Percentiles rank a stretch among this genome's conserved stretches.
Conservation (phyloP, 2,797 vertebrate genomes). For the Anguilla megastoma region DNA sequence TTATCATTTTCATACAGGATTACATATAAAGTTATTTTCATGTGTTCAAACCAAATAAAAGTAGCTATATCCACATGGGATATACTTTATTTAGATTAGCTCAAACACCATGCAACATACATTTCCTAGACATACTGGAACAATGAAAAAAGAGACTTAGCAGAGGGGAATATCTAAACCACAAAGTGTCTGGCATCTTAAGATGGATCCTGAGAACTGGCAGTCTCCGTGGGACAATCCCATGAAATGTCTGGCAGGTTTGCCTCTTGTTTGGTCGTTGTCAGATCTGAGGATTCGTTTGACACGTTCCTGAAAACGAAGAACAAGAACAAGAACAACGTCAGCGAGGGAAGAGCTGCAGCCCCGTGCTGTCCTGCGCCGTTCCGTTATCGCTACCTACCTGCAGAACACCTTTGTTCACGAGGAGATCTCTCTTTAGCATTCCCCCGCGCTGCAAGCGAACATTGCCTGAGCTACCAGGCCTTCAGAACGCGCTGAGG, state of each 20-base stretch:
- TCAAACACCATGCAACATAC: neutral
- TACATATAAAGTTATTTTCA: neutral
- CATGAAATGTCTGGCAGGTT: neutral
- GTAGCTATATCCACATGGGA: neutral
- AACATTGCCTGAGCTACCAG: neutral
- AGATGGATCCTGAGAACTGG: neutral
- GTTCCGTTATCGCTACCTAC: neutral
- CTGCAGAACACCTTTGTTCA: neutral
- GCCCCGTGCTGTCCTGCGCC: neutral
- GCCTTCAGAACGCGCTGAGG: neutral
- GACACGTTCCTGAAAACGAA: constrained; percentile 10
- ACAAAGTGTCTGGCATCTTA: neutral
- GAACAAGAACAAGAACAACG: neutral
- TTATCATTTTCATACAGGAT: neutral
- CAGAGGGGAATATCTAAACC: neutral
- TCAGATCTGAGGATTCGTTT: constrained; percentile 14
- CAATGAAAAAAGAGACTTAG: neutral
- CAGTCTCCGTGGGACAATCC: constrained; percentile 1
- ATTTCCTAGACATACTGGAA: neutral
- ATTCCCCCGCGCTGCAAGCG: neutral
- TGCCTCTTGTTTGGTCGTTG: constrained; percentile 22
- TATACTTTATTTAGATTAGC: constrained; percentile 1
- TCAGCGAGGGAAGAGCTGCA: neutral
- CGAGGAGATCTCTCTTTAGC: neutral
- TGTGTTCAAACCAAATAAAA: neutral